Base-by-base conservation (phyloP, 1,140 invertebrate species). In the Aporrectodea caliginosa region DNA sequence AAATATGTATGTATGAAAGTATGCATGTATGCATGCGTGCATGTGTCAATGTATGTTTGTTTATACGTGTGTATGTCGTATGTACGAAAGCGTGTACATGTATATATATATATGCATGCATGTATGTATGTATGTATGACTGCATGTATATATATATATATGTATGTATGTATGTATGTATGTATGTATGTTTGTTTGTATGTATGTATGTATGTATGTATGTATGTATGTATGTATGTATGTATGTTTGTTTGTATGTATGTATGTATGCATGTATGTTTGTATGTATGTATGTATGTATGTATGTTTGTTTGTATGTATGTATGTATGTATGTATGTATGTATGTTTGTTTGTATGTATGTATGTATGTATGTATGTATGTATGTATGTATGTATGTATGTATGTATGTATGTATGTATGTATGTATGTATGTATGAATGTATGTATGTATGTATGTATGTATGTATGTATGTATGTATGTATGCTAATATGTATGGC, bases 151-250 rank as follows among this genome's bases (percentile, higher is more conserved):
- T 68, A 68, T 68, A 27, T 14, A 72, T 72, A 6, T 72, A 72
- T 72, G 6, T 72, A 29, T 72, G 6, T 72, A 72, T 72, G 6
- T 72, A 72, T 72, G 6, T 72, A 72, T 58, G 6, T 58, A 58
- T 58, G 6, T 72, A 29, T 29, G 6, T 72, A 72, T 29, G 27
- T 6, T 29, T 14, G 70, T 72, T 29, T 29, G 6, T 29, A 2
- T 72, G 70, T 72, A 6, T 72, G 70, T 72, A 6, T 72, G 70
- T 72, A 6, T 72, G 70, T 29, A 6, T 72, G 70, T 72, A 72
- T 72, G 70, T 72, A 6, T 29, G 70, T 72, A 6, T 29, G 70
- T 72, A 6, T 29, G 27, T 72, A 6, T 72, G 70, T 72, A 2
- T 14, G 70, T 72, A 6, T 14, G 70, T 6, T 14, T 72, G 70